Conservation (phyloP, 2,113 vertebrate species). For the Macaca mulatta region DNA sequence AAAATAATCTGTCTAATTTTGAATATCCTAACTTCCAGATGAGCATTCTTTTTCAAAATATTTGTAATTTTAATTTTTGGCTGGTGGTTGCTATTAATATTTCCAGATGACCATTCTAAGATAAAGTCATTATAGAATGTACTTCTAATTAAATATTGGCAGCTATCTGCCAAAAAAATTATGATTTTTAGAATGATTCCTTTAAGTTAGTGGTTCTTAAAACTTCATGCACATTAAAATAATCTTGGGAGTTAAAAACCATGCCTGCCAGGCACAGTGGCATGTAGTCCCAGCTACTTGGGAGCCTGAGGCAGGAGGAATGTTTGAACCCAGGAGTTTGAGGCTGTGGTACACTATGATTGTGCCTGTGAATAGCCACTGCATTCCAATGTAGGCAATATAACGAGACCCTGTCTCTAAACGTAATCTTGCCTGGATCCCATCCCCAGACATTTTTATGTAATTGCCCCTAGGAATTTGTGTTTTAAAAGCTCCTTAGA, state of each 20-base stretch:
- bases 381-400: background rate
- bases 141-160: constrained; percentile 27
- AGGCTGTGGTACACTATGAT: background rate
- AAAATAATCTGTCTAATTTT: background rate
- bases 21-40: background rate
- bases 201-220: background rate
- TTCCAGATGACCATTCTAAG: constrained; percentile 1
- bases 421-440: background rate
- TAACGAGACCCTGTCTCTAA: background rate
- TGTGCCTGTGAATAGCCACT: background rate
- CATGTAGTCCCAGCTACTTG: background rate
- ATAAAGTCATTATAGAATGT: constrained; percentile 20
- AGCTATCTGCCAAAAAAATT: background rate
- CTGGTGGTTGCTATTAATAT: too few relatives aligned
- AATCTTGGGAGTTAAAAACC: background rate
- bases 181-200: background rate
- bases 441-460: background rate
- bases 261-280: background rate
- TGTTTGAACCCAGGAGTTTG: background rate
- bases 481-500: constrained; percentile 12
- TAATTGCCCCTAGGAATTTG: background rate
- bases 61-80: too few relatives aligned
- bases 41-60: too few relatives aligned
- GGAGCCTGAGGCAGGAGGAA: background rate
- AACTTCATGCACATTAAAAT: background rate